These are phyloP conservation scores for Parnassius apollo DNA, from an alignment of 2,888 invertebrate species.

Conservation along the genomic window DNA sequence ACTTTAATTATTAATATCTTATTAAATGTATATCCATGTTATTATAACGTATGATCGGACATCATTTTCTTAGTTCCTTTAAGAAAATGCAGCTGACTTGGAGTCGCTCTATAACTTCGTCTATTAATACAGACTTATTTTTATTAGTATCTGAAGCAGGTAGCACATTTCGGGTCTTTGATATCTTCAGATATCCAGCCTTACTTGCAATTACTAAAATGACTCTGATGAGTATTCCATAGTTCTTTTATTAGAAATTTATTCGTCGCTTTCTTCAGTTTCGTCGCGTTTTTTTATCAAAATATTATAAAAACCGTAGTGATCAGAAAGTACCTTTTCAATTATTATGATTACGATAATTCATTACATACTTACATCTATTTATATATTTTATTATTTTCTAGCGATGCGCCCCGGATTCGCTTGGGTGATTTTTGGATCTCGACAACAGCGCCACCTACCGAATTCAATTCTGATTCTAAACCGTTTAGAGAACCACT, in stretches of 20 bases:
- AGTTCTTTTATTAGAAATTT: constrained; percentile 12
- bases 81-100: constrained; percentile 79
- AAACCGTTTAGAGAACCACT: too few relatives aligned
- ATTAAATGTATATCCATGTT: constrained; percentile 13
- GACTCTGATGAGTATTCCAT: constrained; percentile 30
- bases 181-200: constrained; percentile 34
- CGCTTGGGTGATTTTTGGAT: too few relatives aligned
- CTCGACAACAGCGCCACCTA: too few relatives aligned
- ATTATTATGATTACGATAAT: too few relatives aligned
- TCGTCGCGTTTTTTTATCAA: background rate
- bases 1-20: background rate
- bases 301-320: too few relatives aligned
- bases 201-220: constrained; percentile 45
- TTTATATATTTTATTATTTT: too few relatives aligned
- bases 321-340: too few relatives aligned
- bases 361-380: too few relatives aligned
- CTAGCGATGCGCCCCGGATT: too few relatives aligned
- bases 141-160: constrained; percentile 68
- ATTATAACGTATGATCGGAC: constrained; percentile 53
- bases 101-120: constrained; percentile 65
- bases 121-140: constrained; percentile 72
- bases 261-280: background rate
- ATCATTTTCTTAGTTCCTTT: constrained; percentile 76
- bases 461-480: too few relatives aligned
- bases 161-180: constrained; percentile 55